A percentile compares a stretch with the other conserved stretches of the same genome.
Evolutionary conservation across 2,888 invertebrate genomes (phyloP).

Genomic region (Cephalotes varians): DNA sequence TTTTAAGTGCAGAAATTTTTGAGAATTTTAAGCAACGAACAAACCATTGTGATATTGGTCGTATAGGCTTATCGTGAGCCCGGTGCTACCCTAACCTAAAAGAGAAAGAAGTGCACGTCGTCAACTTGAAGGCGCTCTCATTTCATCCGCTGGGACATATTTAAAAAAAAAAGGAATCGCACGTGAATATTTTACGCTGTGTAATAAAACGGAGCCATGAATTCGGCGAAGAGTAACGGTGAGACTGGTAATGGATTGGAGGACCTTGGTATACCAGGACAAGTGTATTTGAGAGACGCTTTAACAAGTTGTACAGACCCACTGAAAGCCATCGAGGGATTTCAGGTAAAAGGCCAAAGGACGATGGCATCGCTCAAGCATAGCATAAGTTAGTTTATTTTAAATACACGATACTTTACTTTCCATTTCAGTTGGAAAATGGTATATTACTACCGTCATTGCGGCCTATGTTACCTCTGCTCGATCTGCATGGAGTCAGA

Average conservation of each 20-base stretch:
- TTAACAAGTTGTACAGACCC: slow-evolving; percentile 98
- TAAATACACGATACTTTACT: not conserved
- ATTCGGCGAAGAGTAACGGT: slow-evolving; percentile 78
- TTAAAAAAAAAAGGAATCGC: too few relatives aligned
- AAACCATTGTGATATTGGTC: too few relatives aligned
- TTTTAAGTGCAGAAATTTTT: too few relatives aligned
- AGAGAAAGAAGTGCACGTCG: too few relatives aligned
- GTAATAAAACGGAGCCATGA: slow-evolving; percentile 71
- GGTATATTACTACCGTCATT: slow-evolving; percentile 96
- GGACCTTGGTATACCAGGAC: slow-evolving; percentile 95
- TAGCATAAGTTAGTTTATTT: not conserved
- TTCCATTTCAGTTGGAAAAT: slow-evolving; percentile 90
- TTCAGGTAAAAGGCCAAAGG: slow-evolving; percentile 89
- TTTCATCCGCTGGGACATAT: too few relatives aligned
- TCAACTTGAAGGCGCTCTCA: too few relatives aligned
- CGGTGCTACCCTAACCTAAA: too few relatives aligned
- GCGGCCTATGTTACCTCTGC: slow-evolving; percentile 96
- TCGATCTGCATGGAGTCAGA: slow-evolving; percentile 97
- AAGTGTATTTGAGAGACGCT: slow-evolving; percentile 94
- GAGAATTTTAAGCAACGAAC: too few relatives aligned
- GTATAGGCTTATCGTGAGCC: too few relatives aligned
- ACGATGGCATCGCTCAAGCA: not conserved
- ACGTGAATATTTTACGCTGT: not conserved
- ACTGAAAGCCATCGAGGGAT: slow-evolving; percentile 98
- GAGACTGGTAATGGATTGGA: slow-evolving; percentile 90